These are phyloP conservation scores for Melanocharis versteri DNA, from an alignment of 2,113 vertebrate genomes.

Conservation along the genomic window DNA sequence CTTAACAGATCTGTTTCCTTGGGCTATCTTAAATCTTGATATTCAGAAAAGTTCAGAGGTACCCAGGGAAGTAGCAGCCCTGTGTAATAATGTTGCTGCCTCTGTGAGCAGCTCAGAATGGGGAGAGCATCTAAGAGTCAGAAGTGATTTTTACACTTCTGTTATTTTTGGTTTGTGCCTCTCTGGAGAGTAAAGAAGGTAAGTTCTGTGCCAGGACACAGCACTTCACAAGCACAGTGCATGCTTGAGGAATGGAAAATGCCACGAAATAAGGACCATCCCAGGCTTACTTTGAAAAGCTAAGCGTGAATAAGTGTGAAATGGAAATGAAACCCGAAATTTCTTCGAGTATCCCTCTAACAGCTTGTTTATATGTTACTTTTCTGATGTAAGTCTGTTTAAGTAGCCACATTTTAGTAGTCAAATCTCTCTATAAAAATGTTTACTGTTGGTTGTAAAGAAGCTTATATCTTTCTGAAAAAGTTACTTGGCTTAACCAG, in stretches of 20 bases:
- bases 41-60: neutral
- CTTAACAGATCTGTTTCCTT: neutral
- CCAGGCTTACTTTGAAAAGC: slow-evolving; percentile 53
- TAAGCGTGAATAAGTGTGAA: neutral
- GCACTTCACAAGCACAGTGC: slow-evolving; percentile 30
- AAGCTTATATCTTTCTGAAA: neutral
- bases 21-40: neutral
- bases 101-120: slow-evolving; percentile 13
- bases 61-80: neutral
- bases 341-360: neutral
- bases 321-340: neutral
- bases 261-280: neutral
- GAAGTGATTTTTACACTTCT: slow-evolving; percentile 41
- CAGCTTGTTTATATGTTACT: neutral
- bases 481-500: neutral
- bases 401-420: neutral
- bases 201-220: slow-evolving; percentile 39
- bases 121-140: neutral
- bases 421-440: neutral
- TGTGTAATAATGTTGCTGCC: neutral
- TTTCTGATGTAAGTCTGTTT: neutral
- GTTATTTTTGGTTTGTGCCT: slow-evolving; percentile 70
- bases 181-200: slow-evolving; percentile 76
- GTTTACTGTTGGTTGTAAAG: neutral
- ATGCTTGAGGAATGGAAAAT: slow-evolving; percentile 12